Evolutionary conservation across 2,113 vertebrate genomes (phyloP), one percentile per base, ranked within the genome.

Genomic region (Peromyscus californicus): DNA sequence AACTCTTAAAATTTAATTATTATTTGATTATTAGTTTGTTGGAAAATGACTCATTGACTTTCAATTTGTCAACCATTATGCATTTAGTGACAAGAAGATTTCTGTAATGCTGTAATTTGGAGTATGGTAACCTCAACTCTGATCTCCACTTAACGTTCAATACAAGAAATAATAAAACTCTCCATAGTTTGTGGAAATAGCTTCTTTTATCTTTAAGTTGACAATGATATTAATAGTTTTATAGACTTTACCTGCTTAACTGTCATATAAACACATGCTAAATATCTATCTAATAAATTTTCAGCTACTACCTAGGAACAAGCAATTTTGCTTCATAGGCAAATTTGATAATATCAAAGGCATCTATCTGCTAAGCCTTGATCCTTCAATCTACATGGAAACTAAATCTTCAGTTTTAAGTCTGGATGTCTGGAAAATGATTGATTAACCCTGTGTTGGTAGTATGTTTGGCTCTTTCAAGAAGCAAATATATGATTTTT

Each of bases 61-160:
- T 78, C 39, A 89, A 0, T 7, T 86, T 70, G 13, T 3, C 45
- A 42, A 57, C 61, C 7, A 69, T 13, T 39, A 36, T 51, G 26
- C 61, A 31, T 95, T 93, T 91, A 79, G 33, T 54, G n/a, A 91
- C 22, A 91, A 75, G 22, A 90, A 75, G 17, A 91, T 91, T 95
- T 91, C 26, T 51, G 1, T 59, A 51, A 51, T 63, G 6, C 57
- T 89, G 8, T 93, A 54, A 54, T 67, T 63, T 91, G 36, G 12
- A 91, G 57, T 89, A 75, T 2, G 87, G 39, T 87, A 6, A 74
- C 36, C 2, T 83, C 5, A 79, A 42, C 22, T 7, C 82, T 78
- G 39, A 24, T 42, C 4, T 91, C 48, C 79, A 59, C 33, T 59
- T 72, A 22, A 4, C 11, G 63, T 21, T 69, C 61, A 2, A 12